Percentiles rank a stretch among this genome's conserved stretches.
These are phyloP conservation scores for Vultur gryphus DNA, from an alignment of 2,797 vertebrate genomes.

Conservation along the genomic window DNA sequence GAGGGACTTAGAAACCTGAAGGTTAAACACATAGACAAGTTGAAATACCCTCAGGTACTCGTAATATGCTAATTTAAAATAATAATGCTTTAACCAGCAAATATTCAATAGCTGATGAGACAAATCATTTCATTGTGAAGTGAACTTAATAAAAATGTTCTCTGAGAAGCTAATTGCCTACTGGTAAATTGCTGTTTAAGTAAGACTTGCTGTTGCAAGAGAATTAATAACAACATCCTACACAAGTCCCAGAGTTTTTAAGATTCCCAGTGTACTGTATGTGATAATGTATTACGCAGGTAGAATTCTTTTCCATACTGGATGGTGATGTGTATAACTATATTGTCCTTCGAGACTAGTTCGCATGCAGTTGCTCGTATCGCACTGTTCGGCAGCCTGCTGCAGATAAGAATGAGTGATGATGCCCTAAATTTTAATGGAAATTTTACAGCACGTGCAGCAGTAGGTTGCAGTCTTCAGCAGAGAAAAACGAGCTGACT, in stretches of 20 bases:
- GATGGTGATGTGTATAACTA: constrained; percentile 53
- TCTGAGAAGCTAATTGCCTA: constrained; percentile 70
- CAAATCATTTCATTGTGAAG: constrained; percentile 62
- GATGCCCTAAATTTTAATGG: constrained; percentile 80
- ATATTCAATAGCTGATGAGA: constrained; percentile 46
- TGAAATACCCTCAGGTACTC: constrained; percentile 15
- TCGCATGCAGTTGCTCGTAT: constrained; percentile 65
- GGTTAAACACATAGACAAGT: not conserved
- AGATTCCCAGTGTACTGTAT: constrained; percentile 14
- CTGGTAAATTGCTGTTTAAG: constrained; percentile 70
- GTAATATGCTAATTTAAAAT: constrained; percentile 62
- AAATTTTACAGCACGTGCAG: constrained; percentile 70
- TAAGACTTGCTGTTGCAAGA: constrained; percentile 61
- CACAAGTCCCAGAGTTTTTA: constrained; percentile 25
- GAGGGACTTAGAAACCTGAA: constrained; percentile 8
- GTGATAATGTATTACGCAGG: constrained; percentile 50
- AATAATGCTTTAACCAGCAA: constrained; percentile 58
- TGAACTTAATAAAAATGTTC: constrained; percentile 68
- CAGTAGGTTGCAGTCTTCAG: constrained; percentile 74
- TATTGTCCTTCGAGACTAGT: constrained; percentile 68
- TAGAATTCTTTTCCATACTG: constrained; percentile 49
- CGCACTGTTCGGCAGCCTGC: constrained; percentile 64
- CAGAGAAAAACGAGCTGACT: constrained; percentile 79
- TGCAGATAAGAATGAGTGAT: constrained; percentile 81
- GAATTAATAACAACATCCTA: constrained; percentile 28